Conservation (phyloP, 2,888 invertebrate species). For the Drosophila lutescens region DNA sequence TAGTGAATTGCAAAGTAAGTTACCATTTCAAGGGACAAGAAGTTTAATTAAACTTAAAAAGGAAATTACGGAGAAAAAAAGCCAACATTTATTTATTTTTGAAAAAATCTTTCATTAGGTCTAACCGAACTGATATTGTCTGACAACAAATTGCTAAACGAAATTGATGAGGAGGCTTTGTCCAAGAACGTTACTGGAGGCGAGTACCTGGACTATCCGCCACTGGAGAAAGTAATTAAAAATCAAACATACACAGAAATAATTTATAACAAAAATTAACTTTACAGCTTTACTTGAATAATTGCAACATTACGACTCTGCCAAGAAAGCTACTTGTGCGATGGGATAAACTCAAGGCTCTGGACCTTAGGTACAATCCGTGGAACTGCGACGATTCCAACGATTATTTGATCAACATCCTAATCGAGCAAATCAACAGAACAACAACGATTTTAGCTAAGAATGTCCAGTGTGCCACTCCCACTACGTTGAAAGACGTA, state of each 20-base stretch:
- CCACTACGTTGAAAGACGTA: conserved; percentile 87
- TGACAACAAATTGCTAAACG: conserved; percentile 87
- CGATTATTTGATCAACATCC: conserved; percentile 89
- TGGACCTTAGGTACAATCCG: conserved; percentile 90
- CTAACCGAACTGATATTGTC: conserved; percentile 87
- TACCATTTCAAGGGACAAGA: no score
- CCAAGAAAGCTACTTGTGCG: conserved; percentile 87
- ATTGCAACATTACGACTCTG: conserved; percentile 86
- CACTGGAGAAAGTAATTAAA: conserved; percentile 86
- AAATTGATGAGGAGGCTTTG: conserved; percentile 88
- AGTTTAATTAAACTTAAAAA: neutral
- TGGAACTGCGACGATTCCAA: conserved; percentile 93
- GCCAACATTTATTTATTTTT: no score
- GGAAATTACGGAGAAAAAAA: neutral
- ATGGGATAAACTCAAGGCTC: conserved; percentile 88
- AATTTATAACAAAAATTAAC: neutral
- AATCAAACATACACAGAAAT: no score
- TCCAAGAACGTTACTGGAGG: conserved; percentile 84
- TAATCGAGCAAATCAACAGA: conserved; percentile 86
- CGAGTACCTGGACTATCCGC: conserved; percentile 87
- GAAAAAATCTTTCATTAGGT: conserved; percentile 52
- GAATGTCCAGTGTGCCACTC: conserved; percentile 87
- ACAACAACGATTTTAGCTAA: conserved; percentile 61
- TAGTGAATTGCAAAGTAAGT: conserved; percentile 85
- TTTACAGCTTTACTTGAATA: conserved; percentile 88